phyloP scores from a whole-genome alignment of 2,888 invertebrate species.

The Myathropa florea region DNA sequence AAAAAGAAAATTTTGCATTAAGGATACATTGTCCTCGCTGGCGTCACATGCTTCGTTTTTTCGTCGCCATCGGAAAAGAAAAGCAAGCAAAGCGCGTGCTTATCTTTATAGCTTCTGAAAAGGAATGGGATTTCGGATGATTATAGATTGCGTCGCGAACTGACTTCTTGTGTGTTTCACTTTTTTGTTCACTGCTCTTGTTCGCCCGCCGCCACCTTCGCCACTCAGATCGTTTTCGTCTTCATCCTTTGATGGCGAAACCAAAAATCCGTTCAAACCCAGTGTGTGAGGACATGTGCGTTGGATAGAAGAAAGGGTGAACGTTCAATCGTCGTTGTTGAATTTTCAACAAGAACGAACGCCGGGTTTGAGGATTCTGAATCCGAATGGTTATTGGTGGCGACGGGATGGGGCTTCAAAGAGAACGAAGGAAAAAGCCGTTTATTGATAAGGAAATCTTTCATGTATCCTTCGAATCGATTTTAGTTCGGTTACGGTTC shows the following conservation, averaged over 20 bases:
- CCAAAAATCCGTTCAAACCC: neutral
- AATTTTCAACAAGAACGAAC: constrained; percentile 33
- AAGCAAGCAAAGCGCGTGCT: constrained; percentile 25
- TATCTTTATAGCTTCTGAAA: constrained; percentile 56
- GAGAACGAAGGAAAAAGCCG: constrained; percentile 2
- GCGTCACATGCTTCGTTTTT: neutral
- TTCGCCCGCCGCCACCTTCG: too few relatives aligned
- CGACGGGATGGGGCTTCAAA: neutral
- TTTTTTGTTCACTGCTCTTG: neutral
- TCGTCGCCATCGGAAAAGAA: neutral
- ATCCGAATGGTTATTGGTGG: constrained; percentile 43
- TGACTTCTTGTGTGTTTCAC: constrained; percentile 2
- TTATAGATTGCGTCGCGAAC: constrained; percentile 53
- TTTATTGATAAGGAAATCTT: constrained; percentile 61
- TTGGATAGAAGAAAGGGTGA: constrained; percentile 11
- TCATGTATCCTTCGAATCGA: constrained; percentile 43
- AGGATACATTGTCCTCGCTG: constrained; percentile 36
- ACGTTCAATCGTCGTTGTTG: constrained; percentile 6
- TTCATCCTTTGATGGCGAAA: constrained; percentile 16
- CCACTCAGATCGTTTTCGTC: neutral
- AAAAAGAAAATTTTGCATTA: constrained; percentile 9
- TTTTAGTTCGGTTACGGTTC: constrained; percentile 33
- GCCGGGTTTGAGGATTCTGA: constrained; percentile 21
- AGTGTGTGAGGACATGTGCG: constrained; percentile 11
- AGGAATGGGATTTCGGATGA: constrained; percentile 52